Evolutionary conservation across 2,888 invertebrate genomes (phyloP), one percentile per base, ranked within the genome.

Genomic region (Amitus sp.): DNA sequence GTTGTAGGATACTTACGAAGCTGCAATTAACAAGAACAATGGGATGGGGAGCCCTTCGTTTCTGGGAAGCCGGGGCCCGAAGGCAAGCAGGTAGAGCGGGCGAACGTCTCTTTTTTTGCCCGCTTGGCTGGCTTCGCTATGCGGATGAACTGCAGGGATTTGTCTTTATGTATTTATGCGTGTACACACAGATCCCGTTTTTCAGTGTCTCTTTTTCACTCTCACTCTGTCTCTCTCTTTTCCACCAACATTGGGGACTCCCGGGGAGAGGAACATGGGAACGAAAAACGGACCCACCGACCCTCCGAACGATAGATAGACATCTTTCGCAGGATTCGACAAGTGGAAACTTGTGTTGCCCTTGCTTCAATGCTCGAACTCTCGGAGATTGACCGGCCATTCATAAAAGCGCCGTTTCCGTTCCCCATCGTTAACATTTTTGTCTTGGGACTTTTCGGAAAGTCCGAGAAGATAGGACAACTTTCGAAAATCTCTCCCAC

Each of bases 1-100:
- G n/a, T n/a, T n/a, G n/a, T n/a, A n/a, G n/a, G n/a, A n/a, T n/a
- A n/a, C n/a, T n/a, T n/a, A n/a, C 73, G 72, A 76, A 74, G 75
- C 75, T 80, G 80, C 80, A 81, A 81, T 81, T 81, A 81, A 79
- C 76, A 80, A 78, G 80, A 80, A 81, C 80, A 81, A 81, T 81
- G 74, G 79, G 76, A 15, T 71, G 71, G 69, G 63, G 67, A 75
- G 69, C 67, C 69, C 68, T 65, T 67, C 73, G 65, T 61, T 70
- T 79, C 78, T 74, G 71, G 68, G 77, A 80, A 79, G 77, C 73
- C 70, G 77, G 76, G 72, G 73, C 73, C 69, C 60, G 67, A 49
- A 50, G 56, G 50, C 60, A 60, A 60, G 55, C 65, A 67, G 70
- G 72, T 68, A 68, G 64, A 58, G 55, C 61, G 68, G 64, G 64